A percentile compares a stretch with the other conserved stretches of the same genome.
Conservation (phyloP, 2,888 invertebrate species). For the Hylaea fasciaria region DNA sequence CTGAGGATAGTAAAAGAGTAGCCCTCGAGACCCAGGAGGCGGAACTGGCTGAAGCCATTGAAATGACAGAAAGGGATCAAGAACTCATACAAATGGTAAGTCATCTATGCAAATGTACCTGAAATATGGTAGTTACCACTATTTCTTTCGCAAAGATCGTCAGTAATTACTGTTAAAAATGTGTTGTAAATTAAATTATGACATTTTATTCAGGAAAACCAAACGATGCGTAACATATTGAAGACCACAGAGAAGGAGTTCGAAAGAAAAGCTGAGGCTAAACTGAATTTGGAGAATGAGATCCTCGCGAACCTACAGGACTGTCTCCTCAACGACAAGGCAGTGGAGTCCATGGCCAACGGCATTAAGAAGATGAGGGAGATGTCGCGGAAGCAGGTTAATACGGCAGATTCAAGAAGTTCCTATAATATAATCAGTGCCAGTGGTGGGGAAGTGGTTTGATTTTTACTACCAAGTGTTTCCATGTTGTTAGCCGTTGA, state of each 20-base stretch:
- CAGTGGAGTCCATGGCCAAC: constrained; percentile 83
- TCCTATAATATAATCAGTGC: too few species aligned
- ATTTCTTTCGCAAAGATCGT: too few species aligned
- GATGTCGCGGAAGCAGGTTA: constrained; percentile 79
- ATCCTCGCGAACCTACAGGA: constrained; percentile 87
- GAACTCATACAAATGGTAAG: constrained; percentile 75
- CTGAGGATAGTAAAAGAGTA: constrained; percentile 80
- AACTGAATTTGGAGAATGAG: constrained; percentile 86
- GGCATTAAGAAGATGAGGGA: constrained; percentile 80
- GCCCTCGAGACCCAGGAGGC: constrained; percentile 82
- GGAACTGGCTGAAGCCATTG: constrained; percentile 83
- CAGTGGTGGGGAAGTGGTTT: background rate
- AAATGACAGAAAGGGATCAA: constrained; percentile 87
- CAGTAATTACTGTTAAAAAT: too few species aligned
- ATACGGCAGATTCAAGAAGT: constrained; percentile 44
- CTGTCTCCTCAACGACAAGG: constrained; percentile 88
- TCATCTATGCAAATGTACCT: too few species aligned
- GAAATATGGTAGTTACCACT: too few species aligned
- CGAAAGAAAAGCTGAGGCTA: constrained; percentile 82
- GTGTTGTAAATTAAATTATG: background rate
- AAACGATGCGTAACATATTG: constrained; percentile 69
- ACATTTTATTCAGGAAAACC: constrained; percentile 77
- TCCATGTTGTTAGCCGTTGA: too few species aligned
- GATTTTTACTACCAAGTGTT: too few species aligned
- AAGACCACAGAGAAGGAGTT: constrained; percentile 66